Evolutionary conservation across 2,113 vertebrate genomes (phyloP).

Genomic region (Danionella cerebrum): DNA sequence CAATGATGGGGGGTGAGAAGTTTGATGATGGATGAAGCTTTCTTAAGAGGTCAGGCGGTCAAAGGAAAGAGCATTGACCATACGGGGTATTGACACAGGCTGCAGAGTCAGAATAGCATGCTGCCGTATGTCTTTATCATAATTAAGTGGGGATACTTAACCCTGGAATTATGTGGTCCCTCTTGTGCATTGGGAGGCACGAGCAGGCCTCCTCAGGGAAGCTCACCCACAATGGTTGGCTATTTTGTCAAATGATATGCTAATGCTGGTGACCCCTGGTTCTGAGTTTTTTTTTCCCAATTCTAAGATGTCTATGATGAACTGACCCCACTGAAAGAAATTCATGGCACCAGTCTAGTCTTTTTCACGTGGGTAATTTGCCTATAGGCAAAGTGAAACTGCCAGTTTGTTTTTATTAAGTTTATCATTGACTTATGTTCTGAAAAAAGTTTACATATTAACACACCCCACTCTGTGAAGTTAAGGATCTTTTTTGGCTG

Average conservation of each 20-base stretch:
- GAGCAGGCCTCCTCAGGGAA: slow-evolving; percentile 63
- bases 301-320: slow-evolving; percentile 45
- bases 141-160: slow-evolving; percentile 72
- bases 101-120: slow-evolving; percentile 47
- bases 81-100: slow-evolving; percentile 51
- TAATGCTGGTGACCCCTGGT: slow-evolving; percentile 65
- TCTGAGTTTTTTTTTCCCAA: slow-evolving; percentile 54
- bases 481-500: not conserved
- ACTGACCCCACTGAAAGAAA: slow-evolving; percentile 36
- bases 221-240: slow-evolving; percentile 56
- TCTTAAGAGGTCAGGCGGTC: slow-evolving; percentile 39
- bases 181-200: slow-evolving; percentile 55
- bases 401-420: not conserved
- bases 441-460: not conserved
- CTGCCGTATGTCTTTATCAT: slow-evolving; percentile 64
- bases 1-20: slow-evolving; percentile 40
- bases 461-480: not conserved
- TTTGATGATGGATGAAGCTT: slow-evolving; percentile 48
- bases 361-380: not conserved
- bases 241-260: slow-evolving; percentile 67
- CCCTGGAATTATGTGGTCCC: slow-evolving; percentile 51
- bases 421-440: not conserved
- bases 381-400: not conserved
- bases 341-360: not conserved
- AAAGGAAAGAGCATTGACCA: slow-evolving; percentile 39